A percentile compares a stretch with the other conserved stretches of the same genome.
These are phyloP conservation scores for Phthorimaea operculella DNA, from an alignment of 1,140 invertebrate species.

Conservation along the genomic window DNA sequence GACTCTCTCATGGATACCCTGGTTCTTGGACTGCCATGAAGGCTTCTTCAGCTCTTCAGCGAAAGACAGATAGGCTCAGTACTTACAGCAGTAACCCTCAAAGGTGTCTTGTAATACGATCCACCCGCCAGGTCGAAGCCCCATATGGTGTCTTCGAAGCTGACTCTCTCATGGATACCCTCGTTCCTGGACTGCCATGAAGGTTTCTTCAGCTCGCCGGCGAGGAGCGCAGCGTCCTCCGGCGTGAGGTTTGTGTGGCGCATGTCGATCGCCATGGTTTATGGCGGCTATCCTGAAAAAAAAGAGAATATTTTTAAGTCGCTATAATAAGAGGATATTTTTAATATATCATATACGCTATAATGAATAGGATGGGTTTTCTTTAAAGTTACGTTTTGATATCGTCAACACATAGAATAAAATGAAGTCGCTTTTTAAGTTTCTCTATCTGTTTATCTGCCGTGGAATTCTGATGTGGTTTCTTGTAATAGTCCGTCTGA, in stretches of 20 bases:
- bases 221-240: conserved; percentile 22
- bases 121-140: conserved; percentile 49
- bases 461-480: too few relatives aligned
- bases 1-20: conserved; percentile 47
- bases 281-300: background rate
- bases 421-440: too few relatives aligned
- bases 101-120: conserved; percentile 34
- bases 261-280: conserved; percentile 3
- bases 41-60: conserved; percentile 29
- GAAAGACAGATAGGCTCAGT: conserved; percentile 2
- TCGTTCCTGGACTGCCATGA: conserved; percentile 46
- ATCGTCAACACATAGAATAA: too few relatives aligned
- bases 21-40: conserved; percentile 42
- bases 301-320: background rate
- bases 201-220: conserved; percentile 29
- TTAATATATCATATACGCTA: background rate
- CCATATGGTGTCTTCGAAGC: conserved; percentile 51
- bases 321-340: background rate
- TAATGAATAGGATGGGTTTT: background rate
- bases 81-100: conserved; percentile 42
- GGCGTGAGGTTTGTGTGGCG: conserved; percentile 7
- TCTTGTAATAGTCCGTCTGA: too few relatives aligned
- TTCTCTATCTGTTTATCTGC: too few relatives aligned
- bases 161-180: conserved; percentile 48
- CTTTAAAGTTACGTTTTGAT: background rate